Evolutionary conservation across 1,140 invertebrate genomes (phyloP), one percentile per base, ranked within the genome.

Genomic region (Eupristina koningsbergeri): DNA sequence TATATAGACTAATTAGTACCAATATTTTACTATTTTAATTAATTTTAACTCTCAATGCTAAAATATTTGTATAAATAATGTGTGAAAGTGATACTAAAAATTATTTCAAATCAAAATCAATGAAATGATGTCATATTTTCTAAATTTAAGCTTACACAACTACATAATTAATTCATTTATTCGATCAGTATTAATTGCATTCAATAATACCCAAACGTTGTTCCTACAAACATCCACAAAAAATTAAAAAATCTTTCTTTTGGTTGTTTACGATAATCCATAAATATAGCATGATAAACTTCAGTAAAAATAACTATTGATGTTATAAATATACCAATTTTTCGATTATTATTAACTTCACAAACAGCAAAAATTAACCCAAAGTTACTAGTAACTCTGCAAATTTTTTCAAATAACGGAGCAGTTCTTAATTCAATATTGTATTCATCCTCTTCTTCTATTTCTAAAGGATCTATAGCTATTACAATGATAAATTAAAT

Each of bases 401-500:
- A 85, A 7, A 85, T 11, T 75, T 85, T 87, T 61, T 89, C 86
- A 9, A 58, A 9, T 85, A 53, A 22, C 50, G 29, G 81, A 83
- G 82, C 0, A 22, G 67, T n/a, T 76, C 81, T n/a, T 34, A 67
- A 36, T 71, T 78, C 26, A n/a, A 61, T 13, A 22, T 61, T 83
- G 34, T 47, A 63, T 19, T 84, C 34, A 3, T 83, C 80, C 67
- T 89, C 88, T 0, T 86, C 13, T 15, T 82, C 80, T n/a, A 89
- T 88, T 31, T 85, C 34, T 19, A 84, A n/a, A 13, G 87, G 87
- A 85, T 89, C 86, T 3, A 88, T 81, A 26, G 85, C 89, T 89
- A 53, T 0, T 73, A 80, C 79, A 61, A 26, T 17, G n/a, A 74
- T 74, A 34, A n/a, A n/a, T n/a, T n/a, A n/a, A n/a, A n/a, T n/a